Evolutionary conservation across 2,113 vertebrate genomes (phyloP).

Genomic region (Tyto alba): DNA sequence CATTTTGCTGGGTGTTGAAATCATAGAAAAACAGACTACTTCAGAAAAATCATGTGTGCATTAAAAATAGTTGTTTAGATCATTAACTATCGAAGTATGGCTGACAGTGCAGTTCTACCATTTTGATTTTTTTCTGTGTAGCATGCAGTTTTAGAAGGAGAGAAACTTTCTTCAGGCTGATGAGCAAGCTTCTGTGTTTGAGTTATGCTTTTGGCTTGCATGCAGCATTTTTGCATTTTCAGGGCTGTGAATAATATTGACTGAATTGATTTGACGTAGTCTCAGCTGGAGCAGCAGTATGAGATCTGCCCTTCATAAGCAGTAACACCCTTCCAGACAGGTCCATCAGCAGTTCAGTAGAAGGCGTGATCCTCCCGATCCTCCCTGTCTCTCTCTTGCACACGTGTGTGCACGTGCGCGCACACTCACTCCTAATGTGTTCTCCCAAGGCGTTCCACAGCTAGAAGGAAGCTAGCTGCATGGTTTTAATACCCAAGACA

Average conservation of each 20-base stretch:
- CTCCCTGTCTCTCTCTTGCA: background rate
- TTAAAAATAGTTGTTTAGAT: background rate
- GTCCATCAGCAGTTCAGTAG: background rate
- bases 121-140: background rate
- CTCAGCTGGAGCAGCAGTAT: background rate
- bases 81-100: background rate
- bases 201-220: background rate
- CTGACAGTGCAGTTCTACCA: background rate
- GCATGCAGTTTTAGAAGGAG: background rate
- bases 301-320: background rate
- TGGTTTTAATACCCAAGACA: background rate
- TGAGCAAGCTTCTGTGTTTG: background rate
- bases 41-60: background rate
- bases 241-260: background rate
- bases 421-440: background rate
- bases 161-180: background rate
- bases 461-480: background rate
- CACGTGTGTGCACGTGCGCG: fast-evolving
- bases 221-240: background rate
- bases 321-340: background rate
- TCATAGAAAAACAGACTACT: background rate
- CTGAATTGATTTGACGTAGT: background rate
- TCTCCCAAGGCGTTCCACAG: background rate
- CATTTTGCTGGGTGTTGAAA: background rate
- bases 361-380: background rate